Evolutionary conservation across 1,140 invertebrate species (phyloP), one percentile per base, ranked within the genome.

Genomic region (Achatina immaculata): DNA sequence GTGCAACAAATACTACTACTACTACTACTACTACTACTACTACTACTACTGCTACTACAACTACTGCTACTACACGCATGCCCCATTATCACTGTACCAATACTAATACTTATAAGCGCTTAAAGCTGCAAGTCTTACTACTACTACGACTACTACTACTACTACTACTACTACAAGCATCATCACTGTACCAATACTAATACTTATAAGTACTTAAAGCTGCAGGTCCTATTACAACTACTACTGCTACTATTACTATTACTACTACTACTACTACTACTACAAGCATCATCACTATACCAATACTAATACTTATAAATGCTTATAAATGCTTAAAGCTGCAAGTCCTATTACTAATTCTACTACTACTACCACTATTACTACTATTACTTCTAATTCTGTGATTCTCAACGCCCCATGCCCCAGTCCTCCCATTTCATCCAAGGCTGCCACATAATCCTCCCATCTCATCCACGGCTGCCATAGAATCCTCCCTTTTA

Each of bases 321-420:
- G n/a, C 51, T 55, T n/a, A n/a, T n/a, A n/a, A n/a, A n/a, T n/a
- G n/a, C n/a, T n/a, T 55, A n/a, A 11, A 21, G 21, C 51, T n/a
- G 21, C 51, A 21, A n/a, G 11, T 55, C 3, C 51, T 55, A n/a
- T 24, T 55, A n/a, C 51, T 55, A 55, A 11, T 55, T 21, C 51
- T 55, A n/a, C 51, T 55, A n/a, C 51, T 55, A n/a, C 51, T 55
- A n/a, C 51, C n/a, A n/a, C 51, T 55, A n/a, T 24, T 55, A 55
- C 51, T 55, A 55, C 51, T 55, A 55, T 24, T 55, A 55, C 51
- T 55, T 4, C 51, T 55, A n/a, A 11, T 55, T 4, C 51, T 55
- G 21, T n/a, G n/a, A n/a, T n/a, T n/a, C n/a, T n/a, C n/a, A n/a
- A n/a, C n/a, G n/a, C n/a, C n/a, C n/a, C n/a, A n/a, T n/a, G n/a